Evolutionary conservation across 2,113 vertebrate genomes (phyloP), one percentile per base, ranked within the genome.

Genomic region (Tylochromis polylepis): DNA sequence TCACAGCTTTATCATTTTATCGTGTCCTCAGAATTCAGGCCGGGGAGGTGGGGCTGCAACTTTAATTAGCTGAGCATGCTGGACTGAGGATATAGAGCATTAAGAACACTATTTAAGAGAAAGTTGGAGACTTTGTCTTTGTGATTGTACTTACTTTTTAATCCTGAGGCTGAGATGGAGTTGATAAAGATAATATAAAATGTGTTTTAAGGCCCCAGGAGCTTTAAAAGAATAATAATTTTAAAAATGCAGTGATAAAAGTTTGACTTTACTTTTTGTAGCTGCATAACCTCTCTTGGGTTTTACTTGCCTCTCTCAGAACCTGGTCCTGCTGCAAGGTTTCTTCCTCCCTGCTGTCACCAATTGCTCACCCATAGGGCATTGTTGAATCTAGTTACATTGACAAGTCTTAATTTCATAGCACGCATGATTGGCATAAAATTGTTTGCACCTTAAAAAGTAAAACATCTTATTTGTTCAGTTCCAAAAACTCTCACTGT

Each of bases 1-100:
- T 65, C 34, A 65, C 29, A 14, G 72, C 22, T 83, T 90, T 83
- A 88, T 83, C 4, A 36, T 87, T 87, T 93, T 83, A 90, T 89
- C 79, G 11, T 18, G 85, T 81, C 36, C 56, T 81, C 79, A 60
- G 22, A 93, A 91, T n/a, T 46, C 82, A 85, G 83, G 29, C 49
- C 5, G 6, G 41, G 31, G 12, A 46, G 59, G 41, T 16, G 65
- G 60, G 36, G 27, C 55, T 43, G 65, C 16, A 15, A 80, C 83
- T 85, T 90, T 70, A 92, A 90, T 93, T 91, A 91, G 85, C 86
- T 20, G 2, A 70, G 70, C 24, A 16, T 16, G 3, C 51, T 29
- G 14, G 79, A 51, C 70, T 1, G 53, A 89, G 84, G 8, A 36
- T 20, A 60, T 72, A 29, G 82, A 72, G 57, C 86, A 75, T 58